Evolutionary conservation across 2,888 invertebrate genomes (phyloP), one percentile per base, ranked within the genome.

Genomic region (Diplazon laetatorius): DNA sequence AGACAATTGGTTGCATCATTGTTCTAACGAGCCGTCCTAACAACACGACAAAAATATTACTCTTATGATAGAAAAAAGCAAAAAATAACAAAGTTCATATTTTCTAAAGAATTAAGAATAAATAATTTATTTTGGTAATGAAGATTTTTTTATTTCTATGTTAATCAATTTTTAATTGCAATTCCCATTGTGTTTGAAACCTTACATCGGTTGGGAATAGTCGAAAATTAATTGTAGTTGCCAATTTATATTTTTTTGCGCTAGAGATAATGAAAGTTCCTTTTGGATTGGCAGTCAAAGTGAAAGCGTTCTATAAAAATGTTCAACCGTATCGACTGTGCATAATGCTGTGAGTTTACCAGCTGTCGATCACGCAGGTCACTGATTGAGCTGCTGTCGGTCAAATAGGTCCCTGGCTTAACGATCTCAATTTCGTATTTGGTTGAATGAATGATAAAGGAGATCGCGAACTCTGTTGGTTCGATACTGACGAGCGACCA

Each of bases 71-170:
- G 10, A 35, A 55, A 16, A 55, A 30, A 55, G 35, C 30, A 30
- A 46, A 46, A 48, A 48, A 16, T 16, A 66, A n/a, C 4, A 42
- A 55, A 42, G 42, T 66, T 55, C 25, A 42, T 44, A 39, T 55
- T 12, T 66, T 55, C 14, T 39, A 25, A 10, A 25, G 39, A 59
- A 30, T 44, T 12, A 1, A 18, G 6, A 68, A 68, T 68, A 68
- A 68, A 68, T 55, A 5, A 68, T 44, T 55, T 55, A 68, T 68
- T 55, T 68, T 6, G 55, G n/a, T 35, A 30, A 42, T 5, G 18
- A 8, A 9, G 20, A 6, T 30, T 30, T 18, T 6, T 30, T 30
- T 30, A 55, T 55, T 14, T 55, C 16, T 6, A 30, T 30, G 6
- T 30, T 25, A 14, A 5, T 14, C 20, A 30, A 30, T n/a, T 8